These are phyloP conservation scores for Myzus persicae DNA, from an alignment of 1,140 invertebrate genomes.

Conservation along the genomic window DNA sequence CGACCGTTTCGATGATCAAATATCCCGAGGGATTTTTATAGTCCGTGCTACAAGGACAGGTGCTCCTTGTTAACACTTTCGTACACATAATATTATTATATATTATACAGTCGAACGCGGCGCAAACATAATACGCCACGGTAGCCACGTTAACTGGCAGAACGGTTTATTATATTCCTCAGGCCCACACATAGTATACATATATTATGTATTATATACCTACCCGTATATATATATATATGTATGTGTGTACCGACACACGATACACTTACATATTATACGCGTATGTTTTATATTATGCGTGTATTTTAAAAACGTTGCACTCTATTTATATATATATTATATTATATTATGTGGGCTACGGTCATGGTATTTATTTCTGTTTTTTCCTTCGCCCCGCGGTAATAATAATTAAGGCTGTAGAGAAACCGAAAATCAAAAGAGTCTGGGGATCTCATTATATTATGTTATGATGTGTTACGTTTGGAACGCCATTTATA, in stretches of 20 bases:
- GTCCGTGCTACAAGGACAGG: conserved; percentile 43
- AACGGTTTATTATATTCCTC: conserved; percentile 13
- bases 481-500: conserved; percentile 25
- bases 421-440: not conserved
- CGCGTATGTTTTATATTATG: not conserved
- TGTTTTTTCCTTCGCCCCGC: not conserved
- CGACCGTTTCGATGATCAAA: not conserved
- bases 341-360: not conserved
- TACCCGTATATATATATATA: not conserved
- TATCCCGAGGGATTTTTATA: conserved; percentile 21
- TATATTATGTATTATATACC: not conserved
- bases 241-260: not conserved
- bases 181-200: too few relatives aligned
- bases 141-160: conserved; percentile 39
- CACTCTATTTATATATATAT: not conserved
- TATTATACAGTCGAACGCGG: not conserved
- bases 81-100: not conserved
- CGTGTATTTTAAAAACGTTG: not conserved
- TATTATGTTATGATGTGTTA: not conserved
- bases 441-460: not conserved
- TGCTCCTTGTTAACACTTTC: conserved; percentile 54
- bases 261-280: conserved; percentile 6
- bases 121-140: conserved; percentile 34
- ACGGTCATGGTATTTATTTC: conserved; percentile 38
- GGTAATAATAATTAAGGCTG: conserved; percentile 25